Evolutionary conservation across 2,888 invertebrate genomes (phyloP).

Genomic region (Patella ulyssiponensis): DNA sequence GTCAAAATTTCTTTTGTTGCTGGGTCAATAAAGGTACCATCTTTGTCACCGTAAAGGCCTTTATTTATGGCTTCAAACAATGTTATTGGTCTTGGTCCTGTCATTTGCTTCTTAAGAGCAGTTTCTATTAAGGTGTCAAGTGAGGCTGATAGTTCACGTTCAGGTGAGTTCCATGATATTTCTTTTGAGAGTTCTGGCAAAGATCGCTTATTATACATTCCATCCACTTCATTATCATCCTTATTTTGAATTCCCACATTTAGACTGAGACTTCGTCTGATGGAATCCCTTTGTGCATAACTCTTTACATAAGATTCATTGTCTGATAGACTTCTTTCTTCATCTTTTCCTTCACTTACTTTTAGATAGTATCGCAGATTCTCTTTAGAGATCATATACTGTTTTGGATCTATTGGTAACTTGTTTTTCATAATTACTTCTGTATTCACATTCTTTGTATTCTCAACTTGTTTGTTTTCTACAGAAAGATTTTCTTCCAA

Average conservation of each 20-base stretch:
- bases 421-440: not conserved
- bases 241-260: conserved; percentile 30
- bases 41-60: conserved; percentile 68
- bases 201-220: conserved; percentile 1
- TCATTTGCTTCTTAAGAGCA: conserved; percentile 42
- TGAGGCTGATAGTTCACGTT: conserved; percentile 55
- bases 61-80: conserved; percentile 57
- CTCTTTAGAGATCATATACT: conserved; percentile 4
- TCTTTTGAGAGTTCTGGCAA: not conserved
- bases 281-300: conserved; percentile 18
- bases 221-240: conserved; percentile 27
- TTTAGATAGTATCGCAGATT: not conserved
- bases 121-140: conserved; percentile 55
- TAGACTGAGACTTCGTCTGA: conserved; percentile 24
- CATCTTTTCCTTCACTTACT: not conserved
- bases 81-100: conserved; percentile 44
- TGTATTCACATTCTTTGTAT: not conserved
- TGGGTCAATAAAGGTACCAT: conserved; percentile 86
- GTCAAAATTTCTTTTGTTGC: conserved; percentile 84
- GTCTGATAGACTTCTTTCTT: not conserved
- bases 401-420: conserved; percentile 1
- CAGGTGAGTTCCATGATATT: conserved; percentile 38
- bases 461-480: not conserved
- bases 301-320: not conserved
- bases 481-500: not conserved